A percentile compares a stretch with the other conserved stretches of the same genome.
phyloP scores from a whole-genome alignment of 2,113 vertebrate genomes.

The Tetrao urogallus region DNA sequence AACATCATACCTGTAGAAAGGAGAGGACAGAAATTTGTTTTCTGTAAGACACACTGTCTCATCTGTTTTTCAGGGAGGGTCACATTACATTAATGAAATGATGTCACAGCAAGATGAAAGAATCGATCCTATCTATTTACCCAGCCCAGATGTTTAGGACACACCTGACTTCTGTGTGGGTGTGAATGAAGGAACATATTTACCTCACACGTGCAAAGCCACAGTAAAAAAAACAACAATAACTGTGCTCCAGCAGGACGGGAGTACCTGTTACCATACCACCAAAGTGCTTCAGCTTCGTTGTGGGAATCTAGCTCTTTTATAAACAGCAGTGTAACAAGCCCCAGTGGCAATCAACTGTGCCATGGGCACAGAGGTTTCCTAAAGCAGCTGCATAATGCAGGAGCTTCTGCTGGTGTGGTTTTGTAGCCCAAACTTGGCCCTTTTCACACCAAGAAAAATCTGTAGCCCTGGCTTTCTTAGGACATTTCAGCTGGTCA shows the following conservation, averaged over 20 bases:
- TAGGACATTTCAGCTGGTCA: neutral
- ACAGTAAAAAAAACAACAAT: neutral
- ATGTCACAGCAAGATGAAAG: neutral
- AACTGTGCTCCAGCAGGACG: neutral
- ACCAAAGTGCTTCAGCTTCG: neutral
- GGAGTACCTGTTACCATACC: neutral
- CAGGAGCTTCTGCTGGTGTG: neutral
- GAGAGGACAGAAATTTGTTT: neutral
- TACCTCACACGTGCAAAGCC: neutral
- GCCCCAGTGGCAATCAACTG: neutral
- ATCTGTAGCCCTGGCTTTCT: neutral
- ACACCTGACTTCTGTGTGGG: neutral
- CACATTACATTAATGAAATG: neutral
- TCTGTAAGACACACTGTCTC: neutral
- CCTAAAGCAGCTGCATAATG: neutral
- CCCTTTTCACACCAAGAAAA: neutral
- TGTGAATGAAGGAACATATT: neutral
- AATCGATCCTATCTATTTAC: neutral
- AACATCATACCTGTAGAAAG: neutral
- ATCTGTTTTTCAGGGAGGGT: neutral
- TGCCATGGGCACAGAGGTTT: neutral
- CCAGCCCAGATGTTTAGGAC: neutral
- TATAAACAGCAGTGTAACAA: neutral
- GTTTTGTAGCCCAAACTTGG: neutral
- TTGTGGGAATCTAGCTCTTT: neutral